Evolutionary conservation across 2,888 invertebrate species (phyloP).

Genomic region (Eupithecia dodoneata): DNA sequence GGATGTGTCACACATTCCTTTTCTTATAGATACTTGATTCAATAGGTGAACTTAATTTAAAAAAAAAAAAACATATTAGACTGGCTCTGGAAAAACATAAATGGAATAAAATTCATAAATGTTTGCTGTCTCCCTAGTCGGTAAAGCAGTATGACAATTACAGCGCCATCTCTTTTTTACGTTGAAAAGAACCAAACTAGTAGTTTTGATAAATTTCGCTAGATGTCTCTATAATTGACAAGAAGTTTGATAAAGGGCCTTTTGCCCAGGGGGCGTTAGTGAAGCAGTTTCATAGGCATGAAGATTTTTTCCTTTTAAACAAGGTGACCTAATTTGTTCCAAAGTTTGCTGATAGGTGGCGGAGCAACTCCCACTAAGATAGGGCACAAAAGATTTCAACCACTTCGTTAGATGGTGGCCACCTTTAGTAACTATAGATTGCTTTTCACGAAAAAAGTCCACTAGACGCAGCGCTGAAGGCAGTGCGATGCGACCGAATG

Average conservation of each 20-base stretch:
- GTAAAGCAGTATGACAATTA: slow-evolving; percentile 36
- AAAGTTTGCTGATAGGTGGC: slow-evolving; percentile 2
- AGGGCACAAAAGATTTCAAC: neutral
- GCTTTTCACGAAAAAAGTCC: too few species aligned
- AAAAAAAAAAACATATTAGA: too few species aligned
- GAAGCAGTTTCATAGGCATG: neutral
- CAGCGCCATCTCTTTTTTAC: slow-evolving; percentile 26
- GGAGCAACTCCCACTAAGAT: neutral
- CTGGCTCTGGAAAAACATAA: neutral
- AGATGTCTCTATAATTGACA: slow-evolving; percentile 20
- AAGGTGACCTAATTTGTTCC: neutral
- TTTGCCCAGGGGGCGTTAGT: slow-evolving; percentile 10
- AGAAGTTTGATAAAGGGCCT: neutral
- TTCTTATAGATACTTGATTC: too few species aligned
- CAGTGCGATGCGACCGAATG: too few species aligned
- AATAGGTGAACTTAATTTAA: too few species aligned
- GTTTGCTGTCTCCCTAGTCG: slow-evolving; percentile 39
- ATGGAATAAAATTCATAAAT: neutral
- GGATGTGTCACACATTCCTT: too few species aligned
- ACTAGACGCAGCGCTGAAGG: too few species aligned
- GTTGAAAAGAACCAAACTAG: neutral
- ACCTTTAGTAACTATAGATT: too few species aligned
- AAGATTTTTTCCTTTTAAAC: neutral
- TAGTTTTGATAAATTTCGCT: slow-evolving; percentile 6
- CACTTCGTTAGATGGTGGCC: neutral